Conservation (phyloP, 2,888 invertebrate genomes). For the Latheticus oryzae region DNA sequence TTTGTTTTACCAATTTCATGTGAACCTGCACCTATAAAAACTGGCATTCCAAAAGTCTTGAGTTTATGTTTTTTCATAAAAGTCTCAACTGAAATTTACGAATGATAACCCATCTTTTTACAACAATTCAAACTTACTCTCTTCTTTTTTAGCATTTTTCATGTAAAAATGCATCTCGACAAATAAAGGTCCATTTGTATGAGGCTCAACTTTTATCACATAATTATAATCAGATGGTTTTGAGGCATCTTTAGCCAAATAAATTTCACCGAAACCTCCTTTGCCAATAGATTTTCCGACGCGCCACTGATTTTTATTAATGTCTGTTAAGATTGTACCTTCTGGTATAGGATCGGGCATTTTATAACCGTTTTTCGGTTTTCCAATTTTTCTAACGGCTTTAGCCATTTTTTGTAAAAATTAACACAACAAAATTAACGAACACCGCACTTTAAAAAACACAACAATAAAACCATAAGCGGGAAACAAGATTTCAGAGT, state of each 20-base stretch:
- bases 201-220: slow-evolving; percentile 90
- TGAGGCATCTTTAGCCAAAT: slow-evolving; percentile 78
- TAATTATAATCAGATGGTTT: slow-evolving; percentile 71
- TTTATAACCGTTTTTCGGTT: slow-evolving; percentile 68
- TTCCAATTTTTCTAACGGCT: slow-evolving; percentile 44
- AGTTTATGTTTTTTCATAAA: slow-evolving; percentile 78
- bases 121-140: slow-evolving; percentile 69
- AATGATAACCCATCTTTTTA: too few relatives aligned
- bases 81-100: slow-evolving; percentile 70
- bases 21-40: slow-evolving; percentile 85
- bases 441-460: too few relatives aligned
- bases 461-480: too few relatives aligned
- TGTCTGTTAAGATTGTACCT: slow-evolving; percentile 83
- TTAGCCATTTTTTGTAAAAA: slow-evolving; percentile 36
- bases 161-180: slow-evolving; percentile 94
- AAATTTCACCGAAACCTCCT: slow-evolving; percentile 96
- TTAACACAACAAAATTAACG: too few relatives aligned
- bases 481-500: too few relatives aligned
- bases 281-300: slow-evolving; percentile 88
- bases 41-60: slow-evolving; percentile 84
- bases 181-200: slow-evolving; percentile 92
- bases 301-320: slow-evolving; percentile 84
- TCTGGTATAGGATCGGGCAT: slow-evolving; percentile 79
- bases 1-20: slow-evolving; percentile 80
- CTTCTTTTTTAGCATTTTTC: slow-evolving; percentile 77